phyloP scores from a whole-genome alignment of 2,888 invertebrate species.

The Chouioia cunea region DNA sequence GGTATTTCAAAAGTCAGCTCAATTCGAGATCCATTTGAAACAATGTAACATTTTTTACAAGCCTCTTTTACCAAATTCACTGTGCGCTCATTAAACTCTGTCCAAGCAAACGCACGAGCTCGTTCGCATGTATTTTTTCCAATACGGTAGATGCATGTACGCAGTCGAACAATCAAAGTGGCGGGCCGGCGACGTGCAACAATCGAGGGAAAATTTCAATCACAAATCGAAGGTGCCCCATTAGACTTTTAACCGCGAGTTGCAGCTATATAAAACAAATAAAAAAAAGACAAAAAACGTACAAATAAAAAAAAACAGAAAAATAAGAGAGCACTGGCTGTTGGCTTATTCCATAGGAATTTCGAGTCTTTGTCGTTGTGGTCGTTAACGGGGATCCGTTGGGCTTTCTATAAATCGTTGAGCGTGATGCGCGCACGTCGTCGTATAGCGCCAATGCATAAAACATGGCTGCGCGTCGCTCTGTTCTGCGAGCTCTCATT shows the following conservation, averaged over 20 bases:
- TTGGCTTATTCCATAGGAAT: constrained; percentile 18
- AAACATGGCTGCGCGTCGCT: constrained; percentile 23
- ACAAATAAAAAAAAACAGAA: neutral
- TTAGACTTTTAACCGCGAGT: constrained; percentile 23
- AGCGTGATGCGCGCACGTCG: constrained; percentile 19
- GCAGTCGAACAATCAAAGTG: neutral
- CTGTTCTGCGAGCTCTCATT: constrained; percentile 14
- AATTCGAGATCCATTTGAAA: too few relatives aligned
- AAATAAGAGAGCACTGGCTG: too few relatives aligned
- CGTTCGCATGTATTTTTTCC: too few relatives aligned
- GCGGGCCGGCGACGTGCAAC: too few relatives aligned
- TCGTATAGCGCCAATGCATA: constrained; percentile 22
- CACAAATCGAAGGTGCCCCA: constrained; percentile 12
- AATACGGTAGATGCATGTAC: too few relatives aligned
- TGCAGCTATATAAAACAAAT: neutral
- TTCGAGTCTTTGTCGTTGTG: constrained; percentile 6
- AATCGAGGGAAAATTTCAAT: constrained; percentile 29
- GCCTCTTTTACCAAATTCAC: too few relatives aligned
- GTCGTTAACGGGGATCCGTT: constrained; percentile 35
- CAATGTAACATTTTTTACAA: too few relatives aligned
- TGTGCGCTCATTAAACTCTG: too few relatives aligned
- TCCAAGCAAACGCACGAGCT: too few relatives aligned
- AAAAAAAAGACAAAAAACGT: neutral
- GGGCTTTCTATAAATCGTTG: constrained; percentile 32
- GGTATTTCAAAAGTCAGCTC: too few relatives aligned